A percentile compares a stretch with the other conserved stretches of the same genome.
Evolutionary conservation across 92 coral and sea anemone species (phyloP).

Genomic region (Parazoanthus atlanticus): DNA sequence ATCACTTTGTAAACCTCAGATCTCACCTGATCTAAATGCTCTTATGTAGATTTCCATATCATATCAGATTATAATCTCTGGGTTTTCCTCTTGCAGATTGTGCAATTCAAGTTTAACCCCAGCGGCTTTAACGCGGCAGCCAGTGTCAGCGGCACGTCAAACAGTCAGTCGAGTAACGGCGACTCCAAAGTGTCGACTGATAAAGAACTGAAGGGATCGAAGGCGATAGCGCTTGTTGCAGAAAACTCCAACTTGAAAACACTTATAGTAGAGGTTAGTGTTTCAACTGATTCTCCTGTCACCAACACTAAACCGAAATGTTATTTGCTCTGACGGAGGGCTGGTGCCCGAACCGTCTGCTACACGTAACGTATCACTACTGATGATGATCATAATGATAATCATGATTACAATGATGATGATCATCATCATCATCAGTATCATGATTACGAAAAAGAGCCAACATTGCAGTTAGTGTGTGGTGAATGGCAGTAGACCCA

Average conservation of each 20-base stretch:
- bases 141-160: slow-evolving; percentile 39
- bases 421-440: background rate
- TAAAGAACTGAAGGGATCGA: slow-evolving; percentile 57
- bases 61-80: background rate
- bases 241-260: slow-evolving; percentile 65
- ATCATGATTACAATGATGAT: too few species aligned
- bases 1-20: background rate
- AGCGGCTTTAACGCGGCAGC: slow-evolving; percentile 54
- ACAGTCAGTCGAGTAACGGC: slow-evolving; percentile 55
- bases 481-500: too few species aligned
- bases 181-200: slow-evolving; percentile 64
- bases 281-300: background rate
- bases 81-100: slow-evolving; percentile 37
- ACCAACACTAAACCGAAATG: background rate
- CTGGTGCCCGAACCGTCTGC: too few species aligned
- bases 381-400: too few species aligned
- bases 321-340: too few species aligned
- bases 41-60: too few species aligned
- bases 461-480: too few species aligned
- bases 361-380: too few species aligned
- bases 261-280: slow-evolving; percentile 60
- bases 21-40: background rate
- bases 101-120: slow-evolving; percentile 69
- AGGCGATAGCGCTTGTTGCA: slow-evolving; percentile 67
- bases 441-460: too few species aligned